These are phyloP conservation scores for Asobara japonica DNA, from an alignment of 1,140 invertebrate species.

Conservation along the genomic window DNA sequence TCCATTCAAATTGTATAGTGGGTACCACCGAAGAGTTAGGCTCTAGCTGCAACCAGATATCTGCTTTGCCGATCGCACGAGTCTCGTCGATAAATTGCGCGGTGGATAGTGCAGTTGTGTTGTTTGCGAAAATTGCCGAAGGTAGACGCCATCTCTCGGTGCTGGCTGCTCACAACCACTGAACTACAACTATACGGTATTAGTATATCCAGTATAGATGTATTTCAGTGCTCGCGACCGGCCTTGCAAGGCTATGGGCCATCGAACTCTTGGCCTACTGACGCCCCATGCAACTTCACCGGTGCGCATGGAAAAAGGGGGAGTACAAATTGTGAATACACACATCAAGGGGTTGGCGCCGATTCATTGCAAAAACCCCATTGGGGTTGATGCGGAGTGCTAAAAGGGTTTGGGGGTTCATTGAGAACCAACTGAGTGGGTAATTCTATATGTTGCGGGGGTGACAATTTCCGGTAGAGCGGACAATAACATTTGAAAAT, in stretches of 20 bases:
- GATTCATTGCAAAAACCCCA: slow-evolving; percentile 7
- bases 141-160: slow-evolving; percentile 41
- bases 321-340: neutral
- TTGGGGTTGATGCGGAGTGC: neutral
- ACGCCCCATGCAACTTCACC: slow-evolving; percentile 45
- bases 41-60: neutral
- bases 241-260: slow-evolving; percentile 65
- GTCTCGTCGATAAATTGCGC: neutral
- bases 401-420: neutral
- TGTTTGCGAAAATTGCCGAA: neutral
- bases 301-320: neutral
- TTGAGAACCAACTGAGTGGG: neutral
- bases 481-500: no score
- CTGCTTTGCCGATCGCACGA: neutral
- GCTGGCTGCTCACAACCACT: no score
- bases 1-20: no score
- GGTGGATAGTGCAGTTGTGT: neutral
- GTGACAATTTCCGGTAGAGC: neutral
- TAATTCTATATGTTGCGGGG: neutral
- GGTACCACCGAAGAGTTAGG: no score
- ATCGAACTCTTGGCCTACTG: slow-evolving; percentile 62
- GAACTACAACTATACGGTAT: no score
- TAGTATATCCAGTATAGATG: slow-evolving; percentile 12
- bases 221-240: slow-evolving; percentile 36
- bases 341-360: neutral